phyloP scores from a whole-genome alignment of 1,140 invertebrate species.

The Tetragonula clypearis region DNA sequence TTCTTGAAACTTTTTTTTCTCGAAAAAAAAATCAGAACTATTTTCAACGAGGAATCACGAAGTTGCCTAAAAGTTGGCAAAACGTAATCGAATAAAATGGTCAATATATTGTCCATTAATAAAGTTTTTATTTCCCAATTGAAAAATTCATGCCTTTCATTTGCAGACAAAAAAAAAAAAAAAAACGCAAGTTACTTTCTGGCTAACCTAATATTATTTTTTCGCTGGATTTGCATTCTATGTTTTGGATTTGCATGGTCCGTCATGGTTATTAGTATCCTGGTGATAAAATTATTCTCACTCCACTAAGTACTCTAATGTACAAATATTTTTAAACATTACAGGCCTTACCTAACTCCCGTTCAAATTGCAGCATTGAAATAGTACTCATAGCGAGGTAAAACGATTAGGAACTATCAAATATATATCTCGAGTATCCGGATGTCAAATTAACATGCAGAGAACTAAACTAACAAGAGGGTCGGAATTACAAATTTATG shows the following conservation, averaged over 20 bases:
- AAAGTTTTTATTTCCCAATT: no score
- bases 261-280: background rate
- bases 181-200: no score
- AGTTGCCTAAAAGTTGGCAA: no score
- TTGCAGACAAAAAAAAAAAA: no score
- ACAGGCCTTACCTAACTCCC: background rate
- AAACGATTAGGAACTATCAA: background rate
- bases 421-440: background rate
- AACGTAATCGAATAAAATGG: no score
- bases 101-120: no score
- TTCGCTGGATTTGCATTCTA: background rate
- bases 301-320: background rate
- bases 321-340: background rate
- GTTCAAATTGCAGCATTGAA: background rate
- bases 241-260: background rate
- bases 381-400: background rate
- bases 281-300: background rate
- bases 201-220: background rate
- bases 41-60: no score
- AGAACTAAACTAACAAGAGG: background rate
- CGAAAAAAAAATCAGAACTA: no score
- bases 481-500: constrained; percentile 39
- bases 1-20: no score
- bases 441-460: background rate
- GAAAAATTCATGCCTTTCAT: no score